phyloP scores from a whole-genome alignment of 2,888 invertebrate genomes.

The Cheilosia vernalis region DNA sequence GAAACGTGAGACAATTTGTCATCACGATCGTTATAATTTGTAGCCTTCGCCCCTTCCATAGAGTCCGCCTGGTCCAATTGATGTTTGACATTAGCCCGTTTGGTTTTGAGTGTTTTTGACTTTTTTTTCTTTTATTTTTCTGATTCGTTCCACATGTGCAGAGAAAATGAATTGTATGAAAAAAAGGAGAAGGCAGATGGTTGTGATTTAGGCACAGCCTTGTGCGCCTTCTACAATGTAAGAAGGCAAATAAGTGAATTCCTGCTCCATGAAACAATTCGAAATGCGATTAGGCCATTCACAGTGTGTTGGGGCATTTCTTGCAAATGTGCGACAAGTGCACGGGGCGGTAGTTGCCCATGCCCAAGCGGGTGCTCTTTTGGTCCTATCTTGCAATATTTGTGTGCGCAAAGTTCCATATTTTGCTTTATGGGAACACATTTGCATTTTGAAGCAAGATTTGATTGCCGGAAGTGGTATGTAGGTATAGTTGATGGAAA shows the following conservation, averaged over 20 bases:
- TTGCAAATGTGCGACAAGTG: conserved; percentile 24
- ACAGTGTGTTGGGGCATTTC: conserved; percentile 13
- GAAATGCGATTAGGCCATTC: conserved; percentile 36
- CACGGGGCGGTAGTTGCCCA: conserved; percentile 25
- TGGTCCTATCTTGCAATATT: conserved; percentile 38
- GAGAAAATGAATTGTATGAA: too few relatives aligned
- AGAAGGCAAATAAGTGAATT: conserved; percentile 14
- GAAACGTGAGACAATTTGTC: conserved; percentile 69
- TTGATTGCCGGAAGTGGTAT: conserved; percentile 46
- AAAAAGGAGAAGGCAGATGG: conserved; percentile 60
- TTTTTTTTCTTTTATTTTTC: background rate
- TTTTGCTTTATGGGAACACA: conserved; percentile 10
- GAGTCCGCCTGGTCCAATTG: conserved; percentile 27
- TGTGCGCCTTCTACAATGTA: conserved; percentile 1
- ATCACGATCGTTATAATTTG: conserved; percentile 55
- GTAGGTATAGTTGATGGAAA: conserved; percentile 30
- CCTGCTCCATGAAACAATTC: conserved; percentile 8
- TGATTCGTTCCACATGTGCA: conserved; percentile 18
- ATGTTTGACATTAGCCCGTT: conserved; percentile 51
- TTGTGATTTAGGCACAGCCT: conserved; percentile 17
- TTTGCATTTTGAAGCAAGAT: conserved; percentile 6
- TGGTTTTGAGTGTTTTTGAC: background rate
- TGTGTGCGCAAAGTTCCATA: background rate
- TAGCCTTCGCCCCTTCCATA: background rate
- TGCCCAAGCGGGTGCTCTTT: conserved; percentile 29